Evolutionary conservation across 2,113 vertebrate genomes (phyloP).

Genomic region (Ptilonorhynchus violaceus): DNA sequence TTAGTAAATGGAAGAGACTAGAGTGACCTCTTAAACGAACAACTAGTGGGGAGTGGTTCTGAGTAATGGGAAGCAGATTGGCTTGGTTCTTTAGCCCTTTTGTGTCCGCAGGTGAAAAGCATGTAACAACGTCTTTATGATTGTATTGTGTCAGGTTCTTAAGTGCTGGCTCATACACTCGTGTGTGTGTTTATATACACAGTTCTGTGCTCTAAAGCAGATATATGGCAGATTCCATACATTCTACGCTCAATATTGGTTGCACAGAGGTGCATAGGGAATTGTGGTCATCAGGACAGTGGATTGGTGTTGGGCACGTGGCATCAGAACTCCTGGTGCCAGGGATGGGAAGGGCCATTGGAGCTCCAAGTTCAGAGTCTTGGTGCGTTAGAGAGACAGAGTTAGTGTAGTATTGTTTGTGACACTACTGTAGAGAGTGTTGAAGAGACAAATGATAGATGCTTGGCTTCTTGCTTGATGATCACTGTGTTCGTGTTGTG

Average conservation of each 20-base stretch:
- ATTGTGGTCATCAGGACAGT: not conserved
- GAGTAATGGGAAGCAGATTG: not conserved
- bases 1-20: not conserved
- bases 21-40: not conserved
- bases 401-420: not conserved
- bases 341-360: not conserved
- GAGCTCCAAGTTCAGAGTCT: not conserved
- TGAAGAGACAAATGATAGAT: not conserved
- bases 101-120: not conserved
- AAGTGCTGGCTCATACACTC: not conserved
- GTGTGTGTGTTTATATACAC: fast-evolving
- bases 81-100: not conserved
- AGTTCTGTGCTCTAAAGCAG: not conserved
- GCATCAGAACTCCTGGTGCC: not conserved
- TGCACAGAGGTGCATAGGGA: not conserved
- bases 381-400: not conserved
- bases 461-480: not conserved
- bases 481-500: not conserved
- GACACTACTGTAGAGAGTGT: not conserved
- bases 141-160: not conserved
- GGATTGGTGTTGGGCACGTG: not conserved
- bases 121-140: fast-evolving
- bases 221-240: too few relatives aligned
- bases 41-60: not conserved
- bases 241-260: fast-evolving